Base-by-base conservation (phyloP, 1,140 invertebrate genomes). In the Gryon sp. region DNA sequence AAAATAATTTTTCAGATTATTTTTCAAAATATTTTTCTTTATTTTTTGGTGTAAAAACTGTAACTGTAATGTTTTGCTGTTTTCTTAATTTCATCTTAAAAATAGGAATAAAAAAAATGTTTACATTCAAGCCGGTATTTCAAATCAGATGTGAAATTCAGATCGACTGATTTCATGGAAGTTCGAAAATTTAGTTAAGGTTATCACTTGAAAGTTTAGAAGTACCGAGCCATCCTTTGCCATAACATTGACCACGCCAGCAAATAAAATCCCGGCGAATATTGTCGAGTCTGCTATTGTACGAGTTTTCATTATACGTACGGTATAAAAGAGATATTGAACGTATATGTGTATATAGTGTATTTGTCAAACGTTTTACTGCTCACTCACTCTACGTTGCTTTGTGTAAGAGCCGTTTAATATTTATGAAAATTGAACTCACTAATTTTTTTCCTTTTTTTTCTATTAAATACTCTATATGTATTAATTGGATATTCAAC, bases 341-440 rank as follows among this genome's bases (percentile, higher is more conserved):
- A 70, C 66, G 60, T 66, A 53, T 70, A 46, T 41, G 41, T 65
- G 30, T 70, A 66, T 41, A 24, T 7, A 48, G 41, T 59, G 43
- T 70, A 76, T 76, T 76, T 76, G 66, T 76, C 66, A 66, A 76
- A 66, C 60, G 74, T 66, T 76, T 76, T 66, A 62, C 65, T 70
- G 45, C 52, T 60, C 52, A 11, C 40, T 66, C 65, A 50, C 20
- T 70, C 30, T 66, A 14, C 36, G 28, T 22, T 19, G 63, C 65
- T 63, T 55, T 62, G 57, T 59, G 32, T 59, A n/a, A 28, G 11
- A 11, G 41, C 36, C 52, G 65, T 70, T 76, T 76, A 69, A 76
- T 69, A 69, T 69, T 69, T 76, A 76, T 76, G 57, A 76, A 70
- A 76, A 70, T 63, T 70, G 52, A 70, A 70, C 57, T 50, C 40